Evolutionary conservation across 2,797 vertebrate species (phyloP), one percentile per base, ranked within the genome.

Genomic region (Catostomus latipinnis): DNA sequence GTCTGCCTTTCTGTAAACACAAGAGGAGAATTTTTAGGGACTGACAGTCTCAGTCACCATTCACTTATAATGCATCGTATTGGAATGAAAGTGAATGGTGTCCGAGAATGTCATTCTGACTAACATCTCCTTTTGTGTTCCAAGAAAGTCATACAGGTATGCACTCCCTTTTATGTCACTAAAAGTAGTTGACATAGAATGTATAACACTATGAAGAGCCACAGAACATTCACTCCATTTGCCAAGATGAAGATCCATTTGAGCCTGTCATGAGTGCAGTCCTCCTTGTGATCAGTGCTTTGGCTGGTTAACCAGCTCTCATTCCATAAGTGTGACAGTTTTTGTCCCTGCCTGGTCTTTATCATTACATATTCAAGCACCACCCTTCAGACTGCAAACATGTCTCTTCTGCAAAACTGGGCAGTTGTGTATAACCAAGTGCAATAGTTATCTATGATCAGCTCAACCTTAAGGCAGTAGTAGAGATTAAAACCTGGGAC

Each of bases 271-370:
- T 48, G 22, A 72, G 52, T 9, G 7, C 11, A 14, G 22, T 18
- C 48, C 1, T 66, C 46, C 11, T 46, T 74, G 18, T 78, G 65
- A 76, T 72, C 14, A 53, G 43, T 8, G 1, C 16, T 58, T 70
- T 56, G 54, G 45, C 60, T 45, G 68, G 22, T 62, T 65, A 53
- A 81, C 12, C 53, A 65, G 69, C 12, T 53, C 18, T 78, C 56
- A 83, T 76, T 78, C 73, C 82, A 76, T 81, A 52, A 50, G 13
- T 65, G 46, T 82, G 72, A 87, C 72, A 58, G 63, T 50, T 79
- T 62, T 73, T 53, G 57, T 66, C 62, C 66, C 45, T 68, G 46
- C 66, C 16, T 60, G 34, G 69, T 52, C 67, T 72, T 82, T 34
- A 73, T 80, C 75, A 72, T 62, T 10, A 62, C 80, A 57, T 57